Conservation (phyloP, 2,888 invertebrate species). For the Amphiduros pacificus region DNA sequence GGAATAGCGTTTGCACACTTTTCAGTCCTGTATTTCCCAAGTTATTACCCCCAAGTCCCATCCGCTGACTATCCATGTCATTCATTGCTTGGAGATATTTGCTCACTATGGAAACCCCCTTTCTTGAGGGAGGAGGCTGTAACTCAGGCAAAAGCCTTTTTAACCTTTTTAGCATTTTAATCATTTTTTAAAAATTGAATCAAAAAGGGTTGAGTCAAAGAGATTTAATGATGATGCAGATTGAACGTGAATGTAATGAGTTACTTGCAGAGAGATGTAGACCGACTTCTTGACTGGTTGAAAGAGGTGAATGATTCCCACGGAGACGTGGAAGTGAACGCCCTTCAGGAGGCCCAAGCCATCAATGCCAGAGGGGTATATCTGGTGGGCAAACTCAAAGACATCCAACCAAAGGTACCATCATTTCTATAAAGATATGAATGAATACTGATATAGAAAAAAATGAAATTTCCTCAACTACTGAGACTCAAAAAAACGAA, state of each 20-base stretch:
- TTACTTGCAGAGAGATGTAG: conserved; percentile 32
- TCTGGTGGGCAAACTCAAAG: neutral
- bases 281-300: conserved; percentile 42
- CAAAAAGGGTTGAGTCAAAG: neutral
- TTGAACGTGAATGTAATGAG: neutral
- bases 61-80: too few relatives aligned
- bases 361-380: conserved; percentile 47
- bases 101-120: too few relatives aligned
- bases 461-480: too few relatives aligned
- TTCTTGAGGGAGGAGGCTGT: too few relatives aligned
- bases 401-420: too few relatives aligned
- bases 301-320: conserved; percentile 44
- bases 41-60: too few relatives aligned
- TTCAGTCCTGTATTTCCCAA: too few relatives aligned
- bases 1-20: too few relatives aligned
- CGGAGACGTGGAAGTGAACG: conserved; percentile 49
- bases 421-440: too few relatives aligned
- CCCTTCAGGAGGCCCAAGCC: conserved; percentile 40
- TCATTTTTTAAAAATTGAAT: neutral
- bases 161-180: neutral
- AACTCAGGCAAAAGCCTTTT: neutral
- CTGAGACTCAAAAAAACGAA: too few relatives aligned
- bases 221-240: neutral
- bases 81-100: too few relatives aligned
- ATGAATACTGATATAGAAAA: too few relatives aligned